Conservation (phyloP, 2,113 vertebrate species). For the Pachycephala philippinensis region DNA sequence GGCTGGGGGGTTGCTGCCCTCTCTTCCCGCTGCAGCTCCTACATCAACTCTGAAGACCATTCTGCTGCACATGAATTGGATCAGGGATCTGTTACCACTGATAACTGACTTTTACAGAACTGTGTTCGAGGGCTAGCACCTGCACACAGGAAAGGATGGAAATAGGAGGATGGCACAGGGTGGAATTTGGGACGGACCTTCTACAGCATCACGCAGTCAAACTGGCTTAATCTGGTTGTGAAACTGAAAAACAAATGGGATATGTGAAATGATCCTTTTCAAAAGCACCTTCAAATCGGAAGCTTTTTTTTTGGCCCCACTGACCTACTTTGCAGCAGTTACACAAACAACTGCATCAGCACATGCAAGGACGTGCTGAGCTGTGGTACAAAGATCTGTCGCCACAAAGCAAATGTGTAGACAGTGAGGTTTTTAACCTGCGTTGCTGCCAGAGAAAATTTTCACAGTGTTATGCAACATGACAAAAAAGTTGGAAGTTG, state of each 20-base stretch:
- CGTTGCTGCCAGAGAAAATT: not conserved
- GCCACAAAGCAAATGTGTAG: not conserved
- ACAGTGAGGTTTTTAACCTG: not conserved
- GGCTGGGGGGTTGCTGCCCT: not conserved
- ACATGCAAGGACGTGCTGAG: not conserved
- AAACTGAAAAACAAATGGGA: not conserved
- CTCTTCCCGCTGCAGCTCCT: not conserved
- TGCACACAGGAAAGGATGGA: fast-evolving
- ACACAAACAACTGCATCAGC: constrained; percentile 49
- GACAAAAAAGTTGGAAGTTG: not conserved
- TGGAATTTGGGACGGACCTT: not conserved
- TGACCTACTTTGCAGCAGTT: constrained; percentile 49
- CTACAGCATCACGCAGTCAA: not conserved
- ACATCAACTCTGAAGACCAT: not conserved
- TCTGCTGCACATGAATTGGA: not conserved
- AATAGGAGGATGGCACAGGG: not conserved
- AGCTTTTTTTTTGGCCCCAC: not conserved
- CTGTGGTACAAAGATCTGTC: constrained; percentile 13
- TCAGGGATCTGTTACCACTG: not conserved
- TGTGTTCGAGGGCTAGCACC: not conserved
- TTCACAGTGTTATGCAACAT: not conserved
- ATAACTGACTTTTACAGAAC: not conserved
- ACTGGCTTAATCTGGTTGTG: not conserved
- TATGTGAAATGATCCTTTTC: not conserved
- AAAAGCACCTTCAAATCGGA: not conserved